phyloP scores from a whole-genome alignment of 2,888 invertebrate species.

The Harpalus rubripes region DNA sequence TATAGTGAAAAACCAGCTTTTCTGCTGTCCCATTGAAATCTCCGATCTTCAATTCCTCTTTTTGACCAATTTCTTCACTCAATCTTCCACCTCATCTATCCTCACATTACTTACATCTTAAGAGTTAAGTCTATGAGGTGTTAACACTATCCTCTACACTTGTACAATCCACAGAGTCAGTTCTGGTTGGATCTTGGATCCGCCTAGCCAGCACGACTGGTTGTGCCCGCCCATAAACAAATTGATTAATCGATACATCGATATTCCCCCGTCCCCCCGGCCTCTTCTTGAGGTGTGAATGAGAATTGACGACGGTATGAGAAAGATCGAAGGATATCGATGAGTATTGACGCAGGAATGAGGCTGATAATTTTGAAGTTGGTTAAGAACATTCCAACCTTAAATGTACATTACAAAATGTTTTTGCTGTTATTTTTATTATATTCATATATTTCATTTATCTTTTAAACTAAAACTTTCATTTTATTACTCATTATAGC shows the following conservation, averaged over 20 bases:
- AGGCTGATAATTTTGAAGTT: not conserved
- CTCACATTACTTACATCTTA: too few relatives aligned
- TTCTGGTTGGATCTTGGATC: slow-evolving; percentile 16
- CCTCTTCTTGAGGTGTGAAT: slow-evolving; percentile 1
- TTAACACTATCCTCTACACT: not conserved
- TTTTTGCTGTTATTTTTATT: too few relatives aligned
- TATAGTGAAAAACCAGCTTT: too few relatives aligned
- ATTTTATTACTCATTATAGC: too few relatives aligned
- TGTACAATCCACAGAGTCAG: not conserved
- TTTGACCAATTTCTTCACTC: too few relatives aligned
- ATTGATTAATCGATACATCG: slow-evolving; percentile 57
- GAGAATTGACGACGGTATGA: not conserved
- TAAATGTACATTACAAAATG: too few relatives aligned
- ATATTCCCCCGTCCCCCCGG: slow-evolving; percentile 9
- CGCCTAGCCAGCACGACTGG: slow-evolving; percentile 48
- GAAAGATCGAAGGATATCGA: not conserved
- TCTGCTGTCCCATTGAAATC: too few relatives aligned
- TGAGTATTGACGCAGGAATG: not conserved
- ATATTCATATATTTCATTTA: too few relatives aligned
- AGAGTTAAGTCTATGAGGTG: not conserved
- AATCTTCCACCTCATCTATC: too few relatives aligned
- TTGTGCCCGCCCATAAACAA: slow-evolving; percentile 51
- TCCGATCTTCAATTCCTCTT: too few relatives aligned
- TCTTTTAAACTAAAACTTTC: too few relatives aligned
- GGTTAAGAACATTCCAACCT: too few relatives aligned